Evolutionary conservation across 2,113 vertebrate species (phyloP).

Genomic region (Sorex araneus): DNA sequence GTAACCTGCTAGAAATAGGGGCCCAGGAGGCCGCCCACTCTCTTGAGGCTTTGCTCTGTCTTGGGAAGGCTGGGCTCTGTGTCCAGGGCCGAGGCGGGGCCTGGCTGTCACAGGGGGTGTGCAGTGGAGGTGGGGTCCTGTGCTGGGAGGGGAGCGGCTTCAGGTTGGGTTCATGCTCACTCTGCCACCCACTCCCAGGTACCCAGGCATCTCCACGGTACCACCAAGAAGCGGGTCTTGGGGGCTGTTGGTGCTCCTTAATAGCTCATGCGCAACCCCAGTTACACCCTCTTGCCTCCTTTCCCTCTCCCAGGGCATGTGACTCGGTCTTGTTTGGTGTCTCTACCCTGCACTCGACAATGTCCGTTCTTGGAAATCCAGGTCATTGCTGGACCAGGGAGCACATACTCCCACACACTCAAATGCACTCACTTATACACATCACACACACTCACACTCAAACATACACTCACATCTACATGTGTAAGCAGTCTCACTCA

Average conservation of each 20-base stretch:
- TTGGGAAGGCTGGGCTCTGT: neutral
- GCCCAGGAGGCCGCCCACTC: neutral
- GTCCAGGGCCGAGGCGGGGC: neutral
- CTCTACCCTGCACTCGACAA: neutral
- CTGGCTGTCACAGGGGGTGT: neutral
- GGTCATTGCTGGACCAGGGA: neutral
- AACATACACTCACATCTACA: too few species aligned
- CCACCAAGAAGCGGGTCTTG: neutral
- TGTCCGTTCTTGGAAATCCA: slow-evolving; percentile 10
- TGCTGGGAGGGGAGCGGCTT: neutral
- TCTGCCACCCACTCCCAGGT: neutral
- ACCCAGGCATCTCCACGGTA: neutral
- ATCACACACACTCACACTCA: too few species aligned
- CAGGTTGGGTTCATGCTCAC: neutral
- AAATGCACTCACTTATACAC: too few species aligned
- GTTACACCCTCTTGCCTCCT: neutral
- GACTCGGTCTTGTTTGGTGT: neutral
- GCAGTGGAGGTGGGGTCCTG: neutral
- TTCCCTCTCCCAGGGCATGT: neutral
- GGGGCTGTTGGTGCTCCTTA: neutral
- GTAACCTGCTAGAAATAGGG: slow-evolving; percentile 67
- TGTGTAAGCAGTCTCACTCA: too few species aligned
- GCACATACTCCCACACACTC: too few species aligned
- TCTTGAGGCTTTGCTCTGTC: neutral
- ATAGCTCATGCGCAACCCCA: neutral